Evolutionary conservation across 2,113 vertebrate genomes (phyloP).

Genomic region (Tautogolabrus adspersus): DNA sequence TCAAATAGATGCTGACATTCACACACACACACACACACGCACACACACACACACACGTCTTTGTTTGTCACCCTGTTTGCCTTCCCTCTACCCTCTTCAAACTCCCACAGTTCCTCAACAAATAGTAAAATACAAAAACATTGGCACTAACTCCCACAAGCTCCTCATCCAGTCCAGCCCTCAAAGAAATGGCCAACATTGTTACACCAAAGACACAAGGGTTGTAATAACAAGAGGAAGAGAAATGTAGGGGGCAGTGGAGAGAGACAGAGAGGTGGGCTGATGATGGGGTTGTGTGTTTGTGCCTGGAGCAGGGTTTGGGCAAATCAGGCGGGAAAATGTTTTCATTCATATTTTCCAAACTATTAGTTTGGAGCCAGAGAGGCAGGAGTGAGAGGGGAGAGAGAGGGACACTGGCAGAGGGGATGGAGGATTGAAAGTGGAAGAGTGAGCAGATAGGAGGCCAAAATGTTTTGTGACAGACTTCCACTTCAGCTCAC

Average conservation of each 20-base stretch:
- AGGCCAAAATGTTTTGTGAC: constrained; percentile 2
- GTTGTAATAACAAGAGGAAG: constrained; percentile 42
- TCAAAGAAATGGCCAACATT: constrained; percentile 63
- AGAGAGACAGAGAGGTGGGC: background rate
- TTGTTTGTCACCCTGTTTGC: constrained; percentile 51
- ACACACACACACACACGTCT: constrained; percentile 39
- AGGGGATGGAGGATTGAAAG: background rate
- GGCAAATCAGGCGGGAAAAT: constrained; percentile 56
- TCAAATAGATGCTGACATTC: constrained; percentile 19
- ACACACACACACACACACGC: constrained; percentile 14
- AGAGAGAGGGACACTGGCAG: constrained; percentile 13
- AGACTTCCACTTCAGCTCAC: constrained; percentile 15
- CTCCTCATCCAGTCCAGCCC: constrained; percentile 12
- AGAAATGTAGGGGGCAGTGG: constrained; percentile 8
- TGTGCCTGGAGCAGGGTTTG: constrained; percentile 58
- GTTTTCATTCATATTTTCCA: constrained; percentile 85
- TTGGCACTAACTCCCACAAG: background rate
- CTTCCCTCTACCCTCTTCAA: constrained; percentile 41
- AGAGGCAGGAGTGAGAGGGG: constrained; percentile 38
- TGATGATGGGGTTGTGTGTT: constrained; percentile 41
- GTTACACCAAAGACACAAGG: constrained; percentile 55
- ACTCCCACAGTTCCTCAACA: constrained; percentile 55
- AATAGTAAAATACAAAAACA: constrained; percentile 41
- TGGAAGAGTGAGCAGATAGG: constrained; percentile 19
- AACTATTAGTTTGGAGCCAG: constrained; percentile 69